These are phyloP conservation scores for Drosophila setifemur DNA, from an alignment of 1,140 invertebrate species.

Conservation along the genomic window DNA sequence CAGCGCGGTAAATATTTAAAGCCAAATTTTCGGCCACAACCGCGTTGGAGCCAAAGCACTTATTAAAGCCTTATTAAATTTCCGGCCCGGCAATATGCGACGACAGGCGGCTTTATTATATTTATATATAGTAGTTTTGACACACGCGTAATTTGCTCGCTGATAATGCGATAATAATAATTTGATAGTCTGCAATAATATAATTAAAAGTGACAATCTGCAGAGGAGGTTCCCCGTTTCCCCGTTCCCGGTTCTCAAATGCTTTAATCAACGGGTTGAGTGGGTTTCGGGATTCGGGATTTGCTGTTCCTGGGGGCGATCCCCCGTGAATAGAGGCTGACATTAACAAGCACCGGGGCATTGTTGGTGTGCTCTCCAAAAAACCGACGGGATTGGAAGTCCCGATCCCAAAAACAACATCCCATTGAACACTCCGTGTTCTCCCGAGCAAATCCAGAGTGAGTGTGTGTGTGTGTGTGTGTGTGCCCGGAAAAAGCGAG, in stretches of 20 bases:
- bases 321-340: neutral
- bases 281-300: neutral
- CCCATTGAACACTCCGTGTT: conserved; percentile 60
- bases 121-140: too few species aligned
- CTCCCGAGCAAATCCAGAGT: conserved; percentile 23
- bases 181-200: conserved; percentile 37
- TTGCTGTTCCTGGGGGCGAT: too few species aligned
- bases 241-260: too few species aligned
- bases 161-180: conserved; percentile 60
- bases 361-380: too few species aligned
- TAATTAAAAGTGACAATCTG: conserved; percentile 55
- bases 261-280: conserved; percentile 36
- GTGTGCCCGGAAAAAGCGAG: conserved; percentile 33
- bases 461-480: neutral
- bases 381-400: too few species aligned
- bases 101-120: conserved; percentile 39
- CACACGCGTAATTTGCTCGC: conserved; percentile 40
- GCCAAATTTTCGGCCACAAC: conserved; percentile 1
- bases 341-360: neutral
- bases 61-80: neutral
- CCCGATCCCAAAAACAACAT: conserved; percentile 16
- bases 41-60: conserved; percentile 12
- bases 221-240: too few species aligned
- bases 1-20: conserved; percentile 23
- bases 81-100: neutral